Percentiles rank a stretch among this genome's conserved stretches.
phyloP scores from a whole-genome alignment of 2,888 invertebrate species.

The Steinernema hermaphroditum region DNA sequence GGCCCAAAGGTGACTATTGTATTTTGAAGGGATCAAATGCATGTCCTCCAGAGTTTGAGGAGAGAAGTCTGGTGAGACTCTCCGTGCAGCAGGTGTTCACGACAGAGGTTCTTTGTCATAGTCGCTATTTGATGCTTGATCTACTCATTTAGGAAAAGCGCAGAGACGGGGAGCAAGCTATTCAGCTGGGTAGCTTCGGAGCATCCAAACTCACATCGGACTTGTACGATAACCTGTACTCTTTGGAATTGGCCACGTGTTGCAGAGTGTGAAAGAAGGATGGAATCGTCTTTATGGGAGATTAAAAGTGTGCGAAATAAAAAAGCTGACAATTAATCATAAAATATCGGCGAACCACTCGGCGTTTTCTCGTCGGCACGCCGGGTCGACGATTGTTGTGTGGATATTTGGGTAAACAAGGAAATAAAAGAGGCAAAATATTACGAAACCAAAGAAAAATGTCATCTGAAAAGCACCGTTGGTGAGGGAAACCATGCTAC shows the following conservation, averaged over 20 bases:
- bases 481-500: neutral
- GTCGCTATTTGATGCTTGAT: neutral
- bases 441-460: slow-evolving; percentile 64
- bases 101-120: neutral
- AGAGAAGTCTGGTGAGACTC: neutral
- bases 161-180: neutral
- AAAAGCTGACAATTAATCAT: slow-evolving; percentile 25
- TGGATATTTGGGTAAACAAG: slow-evolving; percentile 63
- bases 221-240: neutral
- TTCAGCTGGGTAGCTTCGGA: neutral
- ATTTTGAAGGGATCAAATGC: slow-evolving; percentile 4
- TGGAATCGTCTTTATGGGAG: neutral
- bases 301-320: neutral
- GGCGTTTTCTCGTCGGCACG: slow-evolving; percentile 52
- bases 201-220: neutral
- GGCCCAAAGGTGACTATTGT: slow-evolving; percentile 9
- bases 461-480: slow-evolving; percentile 53
- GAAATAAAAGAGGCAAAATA: slow-evolving; percentile 65
- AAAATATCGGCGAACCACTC: slow-evolving; percentile 58
- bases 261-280: neutral
- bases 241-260: slow-evolving; percentile 17
- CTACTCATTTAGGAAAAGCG: slow-evolving; percentile 15
- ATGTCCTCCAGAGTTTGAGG: neutral
- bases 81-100: slow-evolving; percentile 25
- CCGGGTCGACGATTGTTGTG: slow-evolving; percentile 52